Evolutionary conservation across 1,140 invertebrate species (phyloP).

Genomic region (Nasonia vitripennis): DNA sequence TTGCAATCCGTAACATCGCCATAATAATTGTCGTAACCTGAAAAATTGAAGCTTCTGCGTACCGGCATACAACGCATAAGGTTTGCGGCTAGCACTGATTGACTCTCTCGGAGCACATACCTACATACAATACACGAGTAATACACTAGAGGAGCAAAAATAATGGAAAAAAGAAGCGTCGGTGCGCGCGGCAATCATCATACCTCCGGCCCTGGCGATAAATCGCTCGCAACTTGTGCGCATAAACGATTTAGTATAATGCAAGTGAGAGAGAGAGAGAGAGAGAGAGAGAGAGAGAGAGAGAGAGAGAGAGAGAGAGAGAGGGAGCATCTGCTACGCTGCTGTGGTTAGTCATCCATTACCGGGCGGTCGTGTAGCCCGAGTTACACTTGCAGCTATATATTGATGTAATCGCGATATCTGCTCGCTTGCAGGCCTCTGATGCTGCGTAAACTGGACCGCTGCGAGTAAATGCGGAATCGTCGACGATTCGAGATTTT

Average conservation of each 20-base stretch:
- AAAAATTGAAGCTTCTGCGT: not conserved
- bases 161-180: conserved; percentile 12
- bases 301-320: conserved; percentile 20
- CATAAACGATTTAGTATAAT: conserved; percentile 42
- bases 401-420: conserved; percentile 45
- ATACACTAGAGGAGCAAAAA: not conserved
- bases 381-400: conserved; percentile 35
- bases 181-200: not conserved
- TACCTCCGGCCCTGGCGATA: conserved; percentile 23
- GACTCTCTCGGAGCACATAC: not conserved
- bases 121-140: not conserved
- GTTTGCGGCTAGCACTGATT: conserved; percentile 15
- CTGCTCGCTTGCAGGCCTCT: conserved; percentile 7
- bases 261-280: not conserved
- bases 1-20: not conserved
- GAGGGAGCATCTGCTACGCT: conserved; percentile 12
- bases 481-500: not conserved
- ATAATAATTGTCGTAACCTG: not conserved
- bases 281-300: conserved; percentile 8
- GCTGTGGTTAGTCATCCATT: conserved; percentile 42
- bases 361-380: conserved; percentile 9
- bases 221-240: conserved; percentile 25
- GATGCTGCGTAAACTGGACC: not conserved
- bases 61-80: not conserved
- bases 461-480: not conserved